Base-by-base conservation (phyloP, 2,797 vertebrate species). In the Intellagama lesueurii region DNA sequence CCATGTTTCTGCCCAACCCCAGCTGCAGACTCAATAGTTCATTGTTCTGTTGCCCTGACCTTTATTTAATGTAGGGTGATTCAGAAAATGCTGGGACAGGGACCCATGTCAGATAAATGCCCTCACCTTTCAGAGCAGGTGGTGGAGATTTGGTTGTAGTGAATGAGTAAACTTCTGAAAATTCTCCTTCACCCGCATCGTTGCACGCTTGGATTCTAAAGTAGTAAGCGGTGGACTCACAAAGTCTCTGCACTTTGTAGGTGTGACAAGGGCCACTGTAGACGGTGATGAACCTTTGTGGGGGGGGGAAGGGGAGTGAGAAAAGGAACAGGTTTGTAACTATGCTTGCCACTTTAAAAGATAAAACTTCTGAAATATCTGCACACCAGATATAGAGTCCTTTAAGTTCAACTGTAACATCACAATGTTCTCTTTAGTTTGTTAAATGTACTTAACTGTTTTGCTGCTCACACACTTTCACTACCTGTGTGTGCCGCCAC, bases 121-220 rank as follows among this genome's bases (percentile, higher is more conserved):
- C 6, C 94, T 96, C 95, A 98, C 98, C 97, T 97, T 97, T 97
- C 87, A 98, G 96, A 92, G 96, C 93, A 22, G 95, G 90, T 3
- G 98, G 98, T 78, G 97, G 97, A 85, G 96, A 97, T 93, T 97
- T 97, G 64, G 96, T 96, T 91, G 97, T 98, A 92, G 96, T 95
- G 95, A 98, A 98, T 81, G 94, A 95, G 88, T 97, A 97, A 92
- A 97, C 92, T 75, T 96, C 92, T 0, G 98, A 98, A 72, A 97
- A 97, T 3, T 94, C 94, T 24, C 98, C 97, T 83, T 97, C 96
- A 9, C 97, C 97, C 1, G 97, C 96, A n/a, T 97, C 96, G 0
- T 97, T 97, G 79, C 96, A 96, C 0, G 98, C 97, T 91, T 98
- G 98, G 91, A 98, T 98, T 92, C 95, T 97, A 91, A 98, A 98